phyloP scores from a whole-genome alignment of 2,113 vertebrate species.

The Gallinago undulata region DNA sequence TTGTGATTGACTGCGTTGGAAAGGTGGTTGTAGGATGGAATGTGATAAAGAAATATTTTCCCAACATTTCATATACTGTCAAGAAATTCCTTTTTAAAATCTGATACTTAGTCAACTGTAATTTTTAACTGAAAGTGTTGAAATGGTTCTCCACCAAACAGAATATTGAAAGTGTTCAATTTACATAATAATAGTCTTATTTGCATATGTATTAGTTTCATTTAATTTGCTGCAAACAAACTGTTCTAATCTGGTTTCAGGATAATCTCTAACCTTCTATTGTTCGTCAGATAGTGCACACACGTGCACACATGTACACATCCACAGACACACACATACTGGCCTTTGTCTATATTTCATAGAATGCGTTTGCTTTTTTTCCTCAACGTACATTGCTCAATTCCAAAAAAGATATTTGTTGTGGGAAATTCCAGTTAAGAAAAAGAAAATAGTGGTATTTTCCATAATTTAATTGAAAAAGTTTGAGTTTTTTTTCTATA shows the following conservation, averaged over 20 bases:
- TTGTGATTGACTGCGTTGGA: neutral
- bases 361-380: neutral
- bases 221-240: slow-evolving; percentile 22
- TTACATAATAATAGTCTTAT: slow-evolving; percentile 31
- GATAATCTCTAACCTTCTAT: slow-evolving; percentile 13
- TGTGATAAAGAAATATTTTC: slow-evolving; percentile 5
- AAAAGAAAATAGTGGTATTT: neutral
- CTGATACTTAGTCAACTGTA: neutral
- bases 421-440: neutral
- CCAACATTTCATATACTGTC: neutral
- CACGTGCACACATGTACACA: neutral
- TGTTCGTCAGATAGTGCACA: neutral
- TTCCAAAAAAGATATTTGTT: neutral
- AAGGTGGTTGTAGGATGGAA: neutral
- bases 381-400: neutral
- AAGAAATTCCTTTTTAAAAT: slow-evolving; percentile 10
- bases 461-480: neutral
- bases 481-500: neutral
- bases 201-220: slow-evolving; percentile 33
- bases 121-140: slow-evolving; percentile 18
- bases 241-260: slow-evolving; percentile 8
- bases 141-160: neutral
- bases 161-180: neutral
- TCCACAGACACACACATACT: neutral
- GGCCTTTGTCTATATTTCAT: neutral